These are phyloP conservation scores for Acrocephalus kingi DNA, from an alignment of 2,113 vertebrate genomes.

Conservation along the genomic window DNA sequence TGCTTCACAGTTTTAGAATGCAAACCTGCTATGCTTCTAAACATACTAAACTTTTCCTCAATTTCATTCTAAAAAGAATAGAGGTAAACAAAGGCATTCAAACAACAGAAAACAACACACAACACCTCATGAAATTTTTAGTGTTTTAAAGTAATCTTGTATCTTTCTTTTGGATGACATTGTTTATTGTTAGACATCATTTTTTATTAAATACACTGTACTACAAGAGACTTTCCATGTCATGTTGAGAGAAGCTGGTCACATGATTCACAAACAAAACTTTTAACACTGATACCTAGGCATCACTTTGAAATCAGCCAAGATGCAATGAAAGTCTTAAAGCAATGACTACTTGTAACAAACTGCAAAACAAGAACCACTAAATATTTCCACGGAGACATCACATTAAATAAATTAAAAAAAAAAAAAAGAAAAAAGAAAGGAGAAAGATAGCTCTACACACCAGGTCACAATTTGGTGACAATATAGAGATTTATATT, in stretches of 20 bases:
- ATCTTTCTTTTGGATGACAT: constrained; percentile 73
- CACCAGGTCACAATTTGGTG: constrained; percentile 86
- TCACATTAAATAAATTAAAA: constrained; percentile 67
- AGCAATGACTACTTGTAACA: constrained; percentile 75
- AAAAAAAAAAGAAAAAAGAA: constrained; percentile 46
- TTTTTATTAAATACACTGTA: constrained; percentile 97
- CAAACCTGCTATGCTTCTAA: neutral
- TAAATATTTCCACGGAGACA: constrained; percentile 73
- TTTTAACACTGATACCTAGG: constrained; percentile 88
- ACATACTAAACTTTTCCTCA: neutral
- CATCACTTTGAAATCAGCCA: constrained; percentile 93
- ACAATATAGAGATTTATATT: constrained; percentile 60
- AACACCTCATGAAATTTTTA: neutral
- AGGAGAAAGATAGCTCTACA: constrained; percentile 81
- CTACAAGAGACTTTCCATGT: constrained; percentile 91
- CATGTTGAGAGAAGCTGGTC: constrained; percentile 89
- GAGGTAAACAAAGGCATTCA: neutral
- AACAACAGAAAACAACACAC: neutral
- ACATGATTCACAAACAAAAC: constrained; percentile 94
- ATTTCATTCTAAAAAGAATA: neutral
- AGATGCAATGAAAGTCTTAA: constrained; percentile 80
- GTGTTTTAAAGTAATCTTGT: constrained; percentile 54
- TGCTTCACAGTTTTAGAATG: neutral
- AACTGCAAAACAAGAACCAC: constrained; percentile 77
- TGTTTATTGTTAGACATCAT: constrained; percentile 88